Evolutionary conservation across 2,113 vertebrate species (phyloP).

Genomic region (Callopanchax toddi): DNA sequence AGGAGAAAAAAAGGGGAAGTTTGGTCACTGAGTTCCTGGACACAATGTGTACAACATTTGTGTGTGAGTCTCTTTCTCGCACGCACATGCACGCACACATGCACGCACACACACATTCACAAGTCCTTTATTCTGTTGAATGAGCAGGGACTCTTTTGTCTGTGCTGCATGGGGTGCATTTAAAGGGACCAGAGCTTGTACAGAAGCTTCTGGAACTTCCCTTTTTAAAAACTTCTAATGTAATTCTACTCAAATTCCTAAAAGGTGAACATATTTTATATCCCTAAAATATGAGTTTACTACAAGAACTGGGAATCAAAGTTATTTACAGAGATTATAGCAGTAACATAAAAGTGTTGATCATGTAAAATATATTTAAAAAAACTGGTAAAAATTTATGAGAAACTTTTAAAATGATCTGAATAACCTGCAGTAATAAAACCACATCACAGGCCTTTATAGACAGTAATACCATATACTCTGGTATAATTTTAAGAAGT

Average conservation of each 20-base stretch:
- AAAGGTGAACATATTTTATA: background rate
- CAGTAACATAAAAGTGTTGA: no score
- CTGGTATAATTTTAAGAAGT: no score
- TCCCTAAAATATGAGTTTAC: background rate
- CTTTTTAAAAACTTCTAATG: no score
- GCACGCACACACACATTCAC: slow-evolving; percentile 59
- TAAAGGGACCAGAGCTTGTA: slow-evolving; percentile 66
- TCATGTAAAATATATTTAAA: no score
- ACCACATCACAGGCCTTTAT: no score
- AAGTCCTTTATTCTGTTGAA: slow-evolving; percentile 70
- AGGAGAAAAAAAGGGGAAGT: slow-evolving; percentile 2
- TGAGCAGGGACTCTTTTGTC: slow-evolving; percentile 73
- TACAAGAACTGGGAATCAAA: no score
- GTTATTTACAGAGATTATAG: no score
- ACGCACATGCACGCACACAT: slow-evolving; percentile 57
- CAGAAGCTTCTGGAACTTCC: slow-evolving; percentile 22
- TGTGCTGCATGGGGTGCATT: slow-evolving; percentile 55
- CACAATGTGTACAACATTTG: slow-evolving; percentile 43
- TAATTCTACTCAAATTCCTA: background rate
- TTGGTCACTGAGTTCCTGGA: slow-evolving; percentile 17
- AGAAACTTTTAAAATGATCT: no score
- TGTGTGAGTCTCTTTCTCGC: slow-evolving; percentile 36
- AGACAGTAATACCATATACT: no score
- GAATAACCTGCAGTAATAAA: no score
- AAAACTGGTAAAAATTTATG: no score